A percentile compares a stretch with the other conserved stretches of the same genome.
phyloP scores from a whole-genome alignment of 2,113 vertebrate species.

The Cebidichthys violaceus region DNA sequence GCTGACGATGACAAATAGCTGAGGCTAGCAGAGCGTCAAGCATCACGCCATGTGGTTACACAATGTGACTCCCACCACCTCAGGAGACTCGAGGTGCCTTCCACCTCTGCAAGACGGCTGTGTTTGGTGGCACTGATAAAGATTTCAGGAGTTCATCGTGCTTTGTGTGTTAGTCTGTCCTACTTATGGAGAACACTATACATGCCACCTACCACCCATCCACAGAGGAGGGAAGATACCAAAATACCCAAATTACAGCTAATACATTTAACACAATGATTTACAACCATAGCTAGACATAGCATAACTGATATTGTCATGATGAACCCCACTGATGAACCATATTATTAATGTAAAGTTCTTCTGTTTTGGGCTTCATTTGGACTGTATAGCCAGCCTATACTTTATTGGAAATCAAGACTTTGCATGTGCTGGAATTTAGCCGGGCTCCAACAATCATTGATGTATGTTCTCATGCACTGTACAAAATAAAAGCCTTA shows the following conservation, averaged over 20 bases:
- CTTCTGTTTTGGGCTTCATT: neutral
- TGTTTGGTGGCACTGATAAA: slow-evolving; percentile 15
- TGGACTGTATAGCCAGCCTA: neutral
- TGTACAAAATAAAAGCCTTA: neutral
- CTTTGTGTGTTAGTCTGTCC: neutral
- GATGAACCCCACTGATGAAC: too few species aligned
- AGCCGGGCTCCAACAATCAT: neutral
- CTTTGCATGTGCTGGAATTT: slow-evolving; percentile 8
- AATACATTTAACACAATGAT: neutral
- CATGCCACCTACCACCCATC: neutral
- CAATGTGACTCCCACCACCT: slow-evolving; percentile 56
- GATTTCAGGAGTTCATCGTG: slow-evolving; percentile 10
- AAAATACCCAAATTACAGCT: neutral
- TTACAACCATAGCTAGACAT: neutral
- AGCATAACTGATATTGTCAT: neutral
- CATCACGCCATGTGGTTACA: slow-evolving; percentile 55
- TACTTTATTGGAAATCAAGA: neutral
- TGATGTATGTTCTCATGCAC: neutral
- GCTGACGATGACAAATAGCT: slow-evolving; percentile 70
- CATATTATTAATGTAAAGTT: neutral
- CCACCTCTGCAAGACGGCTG: slow-evolving; percentile 19
- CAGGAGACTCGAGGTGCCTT: slow-evolving; percentile 49
- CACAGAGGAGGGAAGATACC: neutral
- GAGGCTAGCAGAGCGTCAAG: slow-evolving; percentile 54
- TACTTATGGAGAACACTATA: neutral